Evolutionary conservation across 2,888 invertebrate species (phyloP), one percentile per base, ranked within the genome.

Genomic region (Agrypnus murinus): DNA sequence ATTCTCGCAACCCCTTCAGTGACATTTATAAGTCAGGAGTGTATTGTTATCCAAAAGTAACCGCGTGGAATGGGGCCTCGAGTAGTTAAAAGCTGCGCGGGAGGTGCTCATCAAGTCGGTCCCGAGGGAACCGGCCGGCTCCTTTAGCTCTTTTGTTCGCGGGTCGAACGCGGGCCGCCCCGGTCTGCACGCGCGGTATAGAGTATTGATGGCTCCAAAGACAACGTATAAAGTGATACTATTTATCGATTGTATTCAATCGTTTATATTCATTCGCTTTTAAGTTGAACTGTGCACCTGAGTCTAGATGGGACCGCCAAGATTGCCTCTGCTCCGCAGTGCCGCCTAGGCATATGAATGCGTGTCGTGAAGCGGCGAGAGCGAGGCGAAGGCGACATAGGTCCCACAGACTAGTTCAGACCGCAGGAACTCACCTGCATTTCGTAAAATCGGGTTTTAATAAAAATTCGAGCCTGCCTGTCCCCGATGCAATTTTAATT

Each of bases 21-120:
- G 85, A 84, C 85, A 84, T 85, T 85, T 84, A 84, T 84, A 85
- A 85, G 84, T 84, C 84, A 84, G 82, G 79, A 82, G 83, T 84
- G 84, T 84, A 85, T 85, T 85, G 85, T 84, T 84, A 83, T 82
- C 81, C 82, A 81, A 81, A 82, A 84, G 83, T 83, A 83, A 82
- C 82, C 81, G 80, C 80, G 79, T 80, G 79, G 81, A 80, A 81
- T 82, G 81, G 81, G 78, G 80, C 77, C 80, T 81, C 81, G 82
- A 82, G 82, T 84, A 83, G 82, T 84, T 84, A 83, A 84, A 84
- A 85, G 84, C 84, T 80, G 81, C 78, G 80, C 79, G 81, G 80
- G 80, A 80, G 81, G 82, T 81, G 82, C 83, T 84, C 84, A 83
- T 84, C 82, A 83, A 83, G 78, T 79, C 79, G 79, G 80, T 83